Evolutionary conservation across 2,113 vertebrate species (phyloP).

Genomic region (Triplophysa tibetana): DNA sequence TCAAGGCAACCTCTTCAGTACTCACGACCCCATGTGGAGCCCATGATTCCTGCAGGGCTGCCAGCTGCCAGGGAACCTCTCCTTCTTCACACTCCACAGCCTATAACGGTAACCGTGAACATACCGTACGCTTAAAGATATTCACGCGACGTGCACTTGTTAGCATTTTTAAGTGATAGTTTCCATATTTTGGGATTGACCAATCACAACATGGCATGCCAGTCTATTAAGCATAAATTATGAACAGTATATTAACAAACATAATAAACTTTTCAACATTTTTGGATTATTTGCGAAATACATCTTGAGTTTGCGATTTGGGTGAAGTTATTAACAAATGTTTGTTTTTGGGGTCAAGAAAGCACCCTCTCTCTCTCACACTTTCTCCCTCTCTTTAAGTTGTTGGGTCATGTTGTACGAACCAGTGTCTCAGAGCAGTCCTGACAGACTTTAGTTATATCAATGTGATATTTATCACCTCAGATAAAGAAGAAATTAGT

Average conservation of each 20-base stretch:
- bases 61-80: conserved; percentile 58
- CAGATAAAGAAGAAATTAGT: conserved; percentile 82
- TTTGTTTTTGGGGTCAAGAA: no score
- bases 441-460: conserved; percentile 72
- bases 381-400: conserved; percentile 25
- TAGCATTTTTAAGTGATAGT: conserved; percentile 9
- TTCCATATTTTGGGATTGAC: no score
- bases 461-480: conserved; percentile 82
- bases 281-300: no score
- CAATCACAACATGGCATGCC: no score
- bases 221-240: no score
- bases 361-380: background rate
- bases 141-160: background rate
- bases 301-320: no score
- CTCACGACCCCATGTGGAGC: conserved; percentile 44
- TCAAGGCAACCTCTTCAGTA: conserved; percentile 44
- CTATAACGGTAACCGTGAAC: conserved; percentile 53
- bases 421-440: conserved; percentile 66
- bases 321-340: no score
- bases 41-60: conserved; percentile 55
- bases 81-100: conserved; percentile 49
- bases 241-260: no score
- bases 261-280: no score
- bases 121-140: conserved; percentile 25
- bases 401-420: conserved; percentile 68